phyloP scores from a whole-genome alignment of 2,888 invertebrate genomes.

The Hymenopus coronatus region DNA sequence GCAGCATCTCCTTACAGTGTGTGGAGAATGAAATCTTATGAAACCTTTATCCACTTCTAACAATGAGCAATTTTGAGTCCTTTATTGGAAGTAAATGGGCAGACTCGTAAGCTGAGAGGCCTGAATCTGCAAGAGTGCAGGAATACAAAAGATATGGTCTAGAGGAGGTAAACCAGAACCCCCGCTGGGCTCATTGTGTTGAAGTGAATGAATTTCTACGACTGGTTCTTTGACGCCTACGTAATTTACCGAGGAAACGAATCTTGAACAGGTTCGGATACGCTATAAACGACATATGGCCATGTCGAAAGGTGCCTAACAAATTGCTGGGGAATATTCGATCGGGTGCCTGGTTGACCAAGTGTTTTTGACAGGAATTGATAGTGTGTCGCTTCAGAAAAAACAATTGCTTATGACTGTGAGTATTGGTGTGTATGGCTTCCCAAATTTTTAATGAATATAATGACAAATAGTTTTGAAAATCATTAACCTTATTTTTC shows the following conservation, averaged over 20 bases:
- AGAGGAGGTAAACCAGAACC: neutral
- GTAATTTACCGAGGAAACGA: neutral
- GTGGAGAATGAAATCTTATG: neutral
- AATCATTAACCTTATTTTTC: no score
- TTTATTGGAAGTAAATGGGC: neutral
- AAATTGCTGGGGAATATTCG: neutral
- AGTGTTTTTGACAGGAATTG: neutral
- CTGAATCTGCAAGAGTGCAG: neutral
- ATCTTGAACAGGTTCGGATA: neutral
- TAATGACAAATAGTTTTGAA: no score
- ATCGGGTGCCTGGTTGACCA: neutral
- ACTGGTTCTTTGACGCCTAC: neutral
- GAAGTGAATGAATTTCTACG: neutral
- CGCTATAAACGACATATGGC: neutral
- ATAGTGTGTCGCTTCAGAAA: no score
- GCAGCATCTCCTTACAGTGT: neutral
- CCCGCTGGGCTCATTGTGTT: neutral
- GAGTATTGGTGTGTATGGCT: no score
- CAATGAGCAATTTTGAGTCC: neutral
- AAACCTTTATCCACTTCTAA: neutral
- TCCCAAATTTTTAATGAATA: no score
- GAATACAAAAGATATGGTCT: neutral
- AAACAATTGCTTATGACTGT: no score
- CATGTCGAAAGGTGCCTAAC: neutral
- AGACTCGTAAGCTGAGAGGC: neutral